These are phyloP conservation scores for Protodeltote pygarga DNA, from an alignment of 2,888 invertebrate genomes.

Conservation along the genomic window DNA sequence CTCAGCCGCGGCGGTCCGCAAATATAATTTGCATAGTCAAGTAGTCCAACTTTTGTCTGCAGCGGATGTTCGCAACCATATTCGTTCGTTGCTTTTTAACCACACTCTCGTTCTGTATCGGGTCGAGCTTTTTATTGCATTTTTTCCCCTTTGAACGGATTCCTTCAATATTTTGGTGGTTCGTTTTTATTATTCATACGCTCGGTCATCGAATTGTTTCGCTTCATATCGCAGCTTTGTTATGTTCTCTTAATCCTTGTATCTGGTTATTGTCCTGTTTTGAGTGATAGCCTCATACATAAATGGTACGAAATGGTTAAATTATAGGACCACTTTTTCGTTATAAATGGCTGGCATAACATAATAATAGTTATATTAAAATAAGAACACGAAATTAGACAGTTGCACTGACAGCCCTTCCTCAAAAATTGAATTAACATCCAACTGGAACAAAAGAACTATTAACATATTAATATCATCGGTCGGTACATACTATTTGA, in stretches of 20 bases:
- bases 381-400: too few species aligned
- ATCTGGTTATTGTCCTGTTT: slow-evolving; percentile 25
- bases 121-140: slow-evolving; percentile 83
- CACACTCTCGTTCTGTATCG: slow-evolving; percentile 83
- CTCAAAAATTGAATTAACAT: slow-evolving; percentile 31
- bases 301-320: neutral
- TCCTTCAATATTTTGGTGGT: slow-evolving; percentile 86
- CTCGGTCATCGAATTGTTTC: slow-evolving; percentile 84
- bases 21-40: slow-evolving; percentile 88
- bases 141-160: slow-evolving; percentile 86
- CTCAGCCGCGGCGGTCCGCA: slow-evolving; percentile 84
- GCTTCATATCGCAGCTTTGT: slow-evolving; percentile 76
- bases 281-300: neutral
- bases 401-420: slow-evolving; percentile 10
- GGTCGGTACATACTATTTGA: slow-evolving; percentile 48
- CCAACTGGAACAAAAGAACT: slow-evolving; percentile 64
- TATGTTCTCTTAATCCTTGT: slow-evolving; percentile 62
- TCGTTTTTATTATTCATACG: slow-evolving; percentile 85
- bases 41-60: slow-evolving; percentile 86
- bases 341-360: neutral
- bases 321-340: neutral
- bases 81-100: slow-evolving; percentile 85
- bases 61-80: slow-evolving; percentile 85
- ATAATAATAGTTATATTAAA: too few species aligned
- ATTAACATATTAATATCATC: slow-evolving; percentile 61